These are phyloP conservation scores for Hemithea aestivaria DNA, from an alignment of 2,888 invertebrate species.

Conservation along the genomic window DNA sequence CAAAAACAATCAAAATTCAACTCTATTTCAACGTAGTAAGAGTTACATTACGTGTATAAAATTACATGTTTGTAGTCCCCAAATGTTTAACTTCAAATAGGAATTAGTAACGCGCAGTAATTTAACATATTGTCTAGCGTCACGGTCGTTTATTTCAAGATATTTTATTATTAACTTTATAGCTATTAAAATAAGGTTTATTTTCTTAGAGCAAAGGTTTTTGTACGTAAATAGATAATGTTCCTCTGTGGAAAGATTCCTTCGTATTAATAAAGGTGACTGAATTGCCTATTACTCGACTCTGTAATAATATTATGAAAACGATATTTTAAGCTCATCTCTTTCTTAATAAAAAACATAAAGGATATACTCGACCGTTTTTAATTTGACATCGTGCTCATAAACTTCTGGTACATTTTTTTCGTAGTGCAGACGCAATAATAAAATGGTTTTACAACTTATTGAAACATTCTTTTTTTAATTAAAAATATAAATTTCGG, in stretches of 20 bases:
- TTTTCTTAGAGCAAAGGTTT: slow-evolving; percentile 2
- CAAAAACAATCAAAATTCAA: slow-evolving; percentile 2
- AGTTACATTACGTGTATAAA: slow-evolving; percentile 17
- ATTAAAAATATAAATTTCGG: no score
- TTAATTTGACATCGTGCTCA: no score
- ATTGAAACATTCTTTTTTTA: no score
- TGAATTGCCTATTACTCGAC: slow-evolving; percentile 21
- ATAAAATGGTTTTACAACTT: no score
- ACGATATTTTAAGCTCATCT: no score
- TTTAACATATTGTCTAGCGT: slow-evolving; percentile 43
- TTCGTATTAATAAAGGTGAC: no score
- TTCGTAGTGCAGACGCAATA: no score
- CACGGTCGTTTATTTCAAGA: slow-evolving; percentile 33
- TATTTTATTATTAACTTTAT: slow-evolving; percentile 12
- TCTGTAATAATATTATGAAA: background rate
- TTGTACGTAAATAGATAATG: slow-evolving; percentile 29
- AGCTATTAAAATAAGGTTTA: background rate
- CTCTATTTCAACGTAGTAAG: slow-evolving; percentile 1
- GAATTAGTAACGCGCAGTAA: slow-evolving; percentile 52
- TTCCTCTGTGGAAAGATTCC: slow-evolving; percentile 13
- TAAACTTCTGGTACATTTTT: no score
- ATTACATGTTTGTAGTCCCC: slow-evolving; percentile 24
- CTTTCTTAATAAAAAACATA: no score
- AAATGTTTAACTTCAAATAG: slow-evolving; percentile 60
- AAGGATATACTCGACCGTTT: no score